A percentile compares a stretch with the other conserved stretches of the same genome.
Evolutionary conservation across 2,113 vertebrate genomes (phyloP).

Genomic region (Empidonax alnorum): DNA sequence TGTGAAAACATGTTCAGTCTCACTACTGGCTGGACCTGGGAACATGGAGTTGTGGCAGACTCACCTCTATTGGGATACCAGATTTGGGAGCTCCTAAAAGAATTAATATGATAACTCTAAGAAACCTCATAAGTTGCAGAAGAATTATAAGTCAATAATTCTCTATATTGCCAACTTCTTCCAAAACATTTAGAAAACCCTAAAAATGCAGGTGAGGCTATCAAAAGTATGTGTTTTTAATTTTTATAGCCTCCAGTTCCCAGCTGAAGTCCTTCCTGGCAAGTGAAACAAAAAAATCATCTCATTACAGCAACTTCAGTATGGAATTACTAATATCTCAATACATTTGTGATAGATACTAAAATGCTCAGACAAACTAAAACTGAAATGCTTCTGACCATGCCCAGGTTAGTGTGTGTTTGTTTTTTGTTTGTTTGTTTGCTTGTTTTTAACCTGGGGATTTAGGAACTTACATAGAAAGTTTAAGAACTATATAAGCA

Average conservation of each 20-base stretch:
- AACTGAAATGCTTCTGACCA: neutral
- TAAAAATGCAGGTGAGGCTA: neutral
- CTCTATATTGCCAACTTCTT: neutral
- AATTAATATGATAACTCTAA: neutral
- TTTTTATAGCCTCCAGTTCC: neutral
- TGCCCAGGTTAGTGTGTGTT: too few relatives aligned
- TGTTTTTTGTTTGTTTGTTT: too few relatives aligned
- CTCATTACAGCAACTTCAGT: neutral
- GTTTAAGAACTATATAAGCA: neutral
- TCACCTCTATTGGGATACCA: neutral
- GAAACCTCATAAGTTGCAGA: neutral
- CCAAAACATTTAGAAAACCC: neutral
- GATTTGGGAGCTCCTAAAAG: neutral
- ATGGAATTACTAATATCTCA: neutral
- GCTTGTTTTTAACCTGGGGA: neutral
- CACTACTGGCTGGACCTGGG: rapidly evolving
- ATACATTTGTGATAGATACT: neutral
- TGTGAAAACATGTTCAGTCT: neutral
- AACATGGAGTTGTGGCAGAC: neutral
- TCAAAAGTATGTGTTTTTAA: neutral
- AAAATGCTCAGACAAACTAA: neutral
- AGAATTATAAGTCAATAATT: neutral
- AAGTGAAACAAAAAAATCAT: neutral
- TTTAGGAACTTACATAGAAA: neutral
- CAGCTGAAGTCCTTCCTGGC: neutral